Evolutionary conservation across 2,113 vertebrate genomes (phyloP).

Genomic region (Columbina picui): DNA sequence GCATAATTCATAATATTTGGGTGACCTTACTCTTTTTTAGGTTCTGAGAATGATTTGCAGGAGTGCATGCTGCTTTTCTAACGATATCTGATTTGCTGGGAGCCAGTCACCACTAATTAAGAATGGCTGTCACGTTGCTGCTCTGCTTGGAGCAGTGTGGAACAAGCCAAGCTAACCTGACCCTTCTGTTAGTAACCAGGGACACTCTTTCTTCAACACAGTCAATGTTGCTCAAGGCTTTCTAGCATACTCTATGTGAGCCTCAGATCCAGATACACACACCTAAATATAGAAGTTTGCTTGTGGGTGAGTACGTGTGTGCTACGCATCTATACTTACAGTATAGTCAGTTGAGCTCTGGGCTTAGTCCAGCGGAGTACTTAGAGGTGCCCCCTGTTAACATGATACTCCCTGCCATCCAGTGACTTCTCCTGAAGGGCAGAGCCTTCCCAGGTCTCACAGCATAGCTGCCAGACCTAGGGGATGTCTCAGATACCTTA

Average conservation of each 20-base stretch:
- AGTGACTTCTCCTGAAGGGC: background rate
- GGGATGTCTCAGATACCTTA: conserved; percentile 14
- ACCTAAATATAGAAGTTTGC: conserved; percentile 12
- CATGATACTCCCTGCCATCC: background rate
- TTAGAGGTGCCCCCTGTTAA: background rate
- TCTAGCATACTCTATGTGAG: background rate
- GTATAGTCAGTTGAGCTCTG: background rate
- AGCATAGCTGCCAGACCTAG: background rate
- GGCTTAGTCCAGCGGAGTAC: background rate
- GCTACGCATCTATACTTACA: background rate
- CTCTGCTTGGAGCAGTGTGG: rapidly evolving
- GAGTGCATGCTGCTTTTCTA: background rate
- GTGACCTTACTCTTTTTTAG: background rate
- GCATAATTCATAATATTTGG: background rate
- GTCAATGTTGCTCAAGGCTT: background rate
- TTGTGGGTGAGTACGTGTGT: background rate
- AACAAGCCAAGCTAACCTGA: background rate
- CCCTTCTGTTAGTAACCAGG: rapidly evolving
- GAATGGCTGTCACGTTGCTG: background rate
- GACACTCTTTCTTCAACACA: background rate
- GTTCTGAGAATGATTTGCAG: background rate
- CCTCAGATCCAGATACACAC: background rate
- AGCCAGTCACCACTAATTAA: background rate
- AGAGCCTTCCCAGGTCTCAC: background rate
- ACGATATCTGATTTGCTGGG: background rate